Base-by-base conservation (phyloP, 2,888 invertebrate species). In the Craniophora ligustri region DNA sequence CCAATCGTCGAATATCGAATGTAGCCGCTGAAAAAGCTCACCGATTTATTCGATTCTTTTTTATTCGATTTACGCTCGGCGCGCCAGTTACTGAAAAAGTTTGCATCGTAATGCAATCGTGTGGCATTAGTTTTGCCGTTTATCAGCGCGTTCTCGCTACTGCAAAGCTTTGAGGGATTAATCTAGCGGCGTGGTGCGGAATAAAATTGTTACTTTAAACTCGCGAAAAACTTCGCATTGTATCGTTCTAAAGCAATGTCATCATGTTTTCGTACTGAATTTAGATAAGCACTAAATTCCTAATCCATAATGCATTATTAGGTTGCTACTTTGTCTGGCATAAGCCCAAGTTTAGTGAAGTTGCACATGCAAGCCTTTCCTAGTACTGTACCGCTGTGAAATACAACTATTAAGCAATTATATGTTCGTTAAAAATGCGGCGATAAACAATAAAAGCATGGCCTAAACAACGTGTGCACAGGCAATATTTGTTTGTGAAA, bases 141-240 rank as follows among this genome's bases (percentile, higher is more conserved):
- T 91, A 91, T 92, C 92, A 92, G 85, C 75, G 78, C 79, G 78
- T 82, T 84, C 82, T 82, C 84, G 81, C 84, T 80, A 81, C 86
- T 82, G 84, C 82, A 82, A 85, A 85, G 90, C 91, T 92, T 91
- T 92, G 92, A 92, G 89, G 89, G 91, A 91, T 92, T 92, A 91
- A 88, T 91, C 86, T 82, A 76, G 79, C 74, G 73, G 81, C 72
- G 77, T 81, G 76, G 76, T 76, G 83, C 76, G 73, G 84, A 85
- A 86, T 87, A 81, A 75, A 85, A 85, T 77, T 79, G 82, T 75
- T 78, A 83, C 79, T 81, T 77, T 78, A 75, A 71, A 81, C 78
- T 77, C 75, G 70, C 72, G 74, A 74, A 75, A 73, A 76, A 72
- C 70, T 62, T 68, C 59, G 75, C 51, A 66, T 70, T 76, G 75